These are phyloP conservation scores for Ricordea florida DNA, from an alignment of 92 coral and sea anemone genomes.

Conservation along the genomic window DNA sequence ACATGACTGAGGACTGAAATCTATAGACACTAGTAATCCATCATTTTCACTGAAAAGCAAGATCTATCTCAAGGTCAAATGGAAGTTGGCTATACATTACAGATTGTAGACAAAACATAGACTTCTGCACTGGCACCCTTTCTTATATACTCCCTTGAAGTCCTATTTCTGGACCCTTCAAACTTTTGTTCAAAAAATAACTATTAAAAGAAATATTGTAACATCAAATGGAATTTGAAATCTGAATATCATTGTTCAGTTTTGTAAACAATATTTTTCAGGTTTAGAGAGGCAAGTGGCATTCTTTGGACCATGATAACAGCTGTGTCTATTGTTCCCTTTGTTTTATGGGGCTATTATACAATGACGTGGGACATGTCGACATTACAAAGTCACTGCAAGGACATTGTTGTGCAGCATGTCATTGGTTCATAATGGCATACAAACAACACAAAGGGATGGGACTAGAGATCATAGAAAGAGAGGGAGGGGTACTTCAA, in stretches of 20 bases:
- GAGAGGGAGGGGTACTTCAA: not conserved
- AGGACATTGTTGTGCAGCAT: slow-evolving; percentile 54
- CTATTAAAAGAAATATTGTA: not conserved
- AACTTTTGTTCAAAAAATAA: too few relatives aligned
- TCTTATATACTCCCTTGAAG: too few relatives aligned
- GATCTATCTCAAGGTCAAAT: not conserved
- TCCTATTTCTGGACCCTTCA: too few relatives aligned
- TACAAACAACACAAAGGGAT: not conserved
- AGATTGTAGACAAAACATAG: too few relatives aligned
- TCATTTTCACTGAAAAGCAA: not conserved
- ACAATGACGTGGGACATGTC: slow-evolving; percentile 45
- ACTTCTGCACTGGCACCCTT: too few relatives aligned
- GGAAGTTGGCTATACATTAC: not conserved
- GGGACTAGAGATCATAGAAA: not conserved
- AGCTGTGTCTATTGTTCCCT: slow-evolving; percentile 49
- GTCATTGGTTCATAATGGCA: slow-evolving; percentile 10
- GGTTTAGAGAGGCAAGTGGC: not conserved
- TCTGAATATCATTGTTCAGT: not conserved
- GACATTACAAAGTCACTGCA: slow-evolving; percentile 62
- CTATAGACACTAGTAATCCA: too few relatives aligned
- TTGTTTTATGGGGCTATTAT: slow-evolving; percentile 50
- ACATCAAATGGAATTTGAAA: too few relatives aligned
- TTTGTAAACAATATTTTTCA: not conserved
- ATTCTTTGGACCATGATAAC: slow-evolving; percentile 32
- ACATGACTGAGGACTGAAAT: too few relatives aligned